Percentiles rank a stretch among this genome's conserved stretches.
These are phyloP conservation scores for Engraulis encrasicolus DNA, from an alignment of 2,113 vertebrate genomes.

Conservation along the genomic window DNA sequence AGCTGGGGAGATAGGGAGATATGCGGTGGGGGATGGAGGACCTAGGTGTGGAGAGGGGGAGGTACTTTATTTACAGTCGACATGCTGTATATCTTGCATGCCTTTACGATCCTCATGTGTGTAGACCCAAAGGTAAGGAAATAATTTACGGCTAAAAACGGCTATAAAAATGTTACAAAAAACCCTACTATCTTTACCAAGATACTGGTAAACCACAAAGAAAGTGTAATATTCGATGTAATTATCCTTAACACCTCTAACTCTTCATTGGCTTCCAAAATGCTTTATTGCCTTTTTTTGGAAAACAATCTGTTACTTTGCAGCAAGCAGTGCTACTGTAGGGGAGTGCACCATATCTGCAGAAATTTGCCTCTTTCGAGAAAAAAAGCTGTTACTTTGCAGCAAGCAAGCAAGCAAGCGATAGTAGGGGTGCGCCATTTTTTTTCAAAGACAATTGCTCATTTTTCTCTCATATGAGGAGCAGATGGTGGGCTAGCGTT, in stretches of 20 bases:
- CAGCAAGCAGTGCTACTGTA: no score
- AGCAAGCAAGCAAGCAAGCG: no score
- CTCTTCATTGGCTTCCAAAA: background rate
- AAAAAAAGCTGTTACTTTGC: background rate
- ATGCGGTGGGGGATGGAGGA: no score
- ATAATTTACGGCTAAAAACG: background rate
- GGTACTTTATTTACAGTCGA: slow-evolving; percentile 77
- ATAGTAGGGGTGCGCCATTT: slow-evolving; percentile 5
- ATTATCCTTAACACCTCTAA: background rate
- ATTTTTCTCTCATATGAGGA: slow-evolving; percentile 76
- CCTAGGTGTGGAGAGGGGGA: no score
- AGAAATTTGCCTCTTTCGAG: no score
- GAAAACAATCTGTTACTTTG: background rate
- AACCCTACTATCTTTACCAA: background rate
- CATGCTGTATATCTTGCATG: slow-evolving; percentile 62
- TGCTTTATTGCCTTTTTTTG: no score
- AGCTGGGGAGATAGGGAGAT: no score
- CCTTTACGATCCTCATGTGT: background rate
- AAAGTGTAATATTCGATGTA: background rate
- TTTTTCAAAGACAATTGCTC: slow-evolving; percentile 70
- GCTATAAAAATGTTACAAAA: background rate
- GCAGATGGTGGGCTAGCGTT: slow-evolving; percentile 81
- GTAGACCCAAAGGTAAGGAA: background rate
- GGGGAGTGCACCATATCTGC: no score
- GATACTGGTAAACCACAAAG: background rate